Base-by-base conservation (phyloP, 92 coral and sea anemone genomes). In the Plumapathes pennacea region DNA sequence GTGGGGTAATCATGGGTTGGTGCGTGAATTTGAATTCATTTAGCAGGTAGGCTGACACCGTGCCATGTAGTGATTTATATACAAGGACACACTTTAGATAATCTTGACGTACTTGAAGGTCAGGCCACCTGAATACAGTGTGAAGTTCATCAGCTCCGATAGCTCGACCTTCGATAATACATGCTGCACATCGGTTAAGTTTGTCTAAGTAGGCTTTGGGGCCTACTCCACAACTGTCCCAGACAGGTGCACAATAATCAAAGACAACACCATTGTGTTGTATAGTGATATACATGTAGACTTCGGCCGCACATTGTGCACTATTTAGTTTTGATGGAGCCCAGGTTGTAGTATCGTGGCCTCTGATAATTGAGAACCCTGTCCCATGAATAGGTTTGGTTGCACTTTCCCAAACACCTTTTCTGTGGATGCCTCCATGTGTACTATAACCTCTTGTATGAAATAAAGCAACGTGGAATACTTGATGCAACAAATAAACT, bases 141-240 rank as follows among this genome's bases (percentile, higher is more conserved):
- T 46, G 54, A 20, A 46, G 10, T 38, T 67, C 57, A 15, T 57
- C 48, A 21, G 58, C 32, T 8, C 31, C 50, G 22, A 59, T 44
- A 12, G 69, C 18, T 15, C 54, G 28, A 53, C 78, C 78, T 40
- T 78, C 84, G 20, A 69, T 60, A 23, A 59, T 60, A 52, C 84
- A 49, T 20, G 80, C 80, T 19, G 80, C 73, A 53, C 69, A 67
- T 57, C 76, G 69, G 57, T 80, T 58, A 15, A 72, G 38, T 42
- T 58, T 38, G 23, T 60, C 70, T 34, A 72, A 44, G 37, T 80
- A 73, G 23, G 50, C 69, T 52, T 72, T 56, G 52, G 49, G 24
- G 31, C 76, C 82, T 19, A 32, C 51, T 28, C 81, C 76, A 28
- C 85, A 62, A 26, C 72, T 61, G 67, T 78, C 64, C 85, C 79